Percentiles rank a stretch among this genome's conserved stretches.
Conservation (phyloP, 35 echinoderm and acorn worm species). For the Lytechinus variegatus region DNA sequence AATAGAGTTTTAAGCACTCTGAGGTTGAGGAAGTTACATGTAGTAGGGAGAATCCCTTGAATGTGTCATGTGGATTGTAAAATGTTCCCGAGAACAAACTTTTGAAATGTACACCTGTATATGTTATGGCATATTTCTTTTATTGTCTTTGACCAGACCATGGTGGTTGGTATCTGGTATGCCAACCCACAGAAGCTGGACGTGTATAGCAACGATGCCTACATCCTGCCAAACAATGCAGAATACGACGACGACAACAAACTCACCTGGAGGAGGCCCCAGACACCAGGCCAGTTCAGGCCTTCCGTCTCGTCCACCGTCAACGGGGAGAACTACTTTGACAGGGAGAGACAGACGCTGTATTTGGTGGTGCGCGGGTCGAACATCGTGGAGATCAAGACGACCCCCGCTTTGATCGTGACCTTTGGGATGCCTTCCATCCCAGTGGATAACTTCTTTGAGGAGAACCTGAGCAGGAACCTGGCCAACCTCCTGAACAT, state of each 20-base stretch:
- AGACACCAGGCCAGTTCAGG: conserved; percentile 46
- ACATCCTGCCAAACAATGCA: conserved; percentile 77
- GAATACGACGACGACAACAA: conserved; percentile 14
- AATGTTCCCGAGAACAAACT: too few species aligned
- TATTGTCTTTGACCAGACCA: background rate
- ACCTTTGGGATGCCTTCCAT: conserved; percentile 87
- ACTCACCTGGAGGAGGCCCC: conserved; percentile 48
- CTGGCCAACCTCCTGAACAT: conserved; percentile 75
- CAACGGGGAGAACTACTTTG: conserved; percentile 92
- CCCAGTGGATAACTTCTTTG: conserved; percentile 91
- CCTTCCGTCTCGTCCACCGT: conserved; percentile 58
- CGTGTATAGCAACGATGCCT: conserved; percentile 59
- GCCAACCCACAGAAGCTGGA: conserved; percentile 73
- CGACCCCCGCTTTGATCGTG: conserved; percentile 75
- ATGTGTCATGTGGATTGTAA: too few species aligned
- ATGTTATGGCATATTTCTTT: too few species aligned
- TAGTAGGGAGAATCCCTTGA: too few species aligned
- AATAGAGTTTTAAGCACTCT: too few species aligned
- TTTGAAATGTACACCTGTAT: too few species aligned
- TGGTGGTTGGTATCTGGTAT: conserved; percentile 80
- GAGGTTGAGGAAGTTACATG: too few species aligned
- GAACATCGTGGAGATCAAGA: conserved; percentile 65
- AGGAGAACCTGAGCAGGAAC: conserved; percentile 84
- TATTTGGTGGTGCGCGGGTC: conserved; percentile 70
- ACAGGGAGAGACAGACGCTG: conserved; percentile 67